These are phyloP conservation scores for Nephila pilipes DNA, from an alignment of 1,140 invertebrate species.

Conservation along the genomic window DNA sequence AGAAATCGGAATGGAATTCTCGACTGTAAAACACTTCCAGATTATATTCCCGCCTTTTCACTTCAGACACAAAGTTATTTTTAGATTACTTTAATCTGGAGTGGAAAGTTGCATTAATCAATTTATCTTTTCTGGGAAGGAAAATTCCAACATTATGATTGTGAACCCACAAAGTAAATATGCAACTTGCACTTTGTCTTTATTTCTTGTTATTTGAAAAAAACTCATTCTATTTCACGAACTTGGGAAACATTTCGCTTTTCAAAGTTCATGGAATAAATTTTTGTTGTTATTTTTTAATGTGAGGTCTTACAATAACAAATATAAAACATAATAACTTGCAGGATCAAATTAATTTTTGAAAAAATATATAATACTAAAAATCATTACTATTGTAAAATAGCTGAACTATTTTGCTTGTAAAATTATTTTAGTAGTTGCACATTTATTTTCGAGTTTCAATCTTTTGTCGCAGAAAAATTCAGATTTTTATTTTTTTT, in stretches of 20 bases:
- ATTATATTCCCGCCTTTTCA: background rate
- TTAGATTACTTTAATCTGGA: slow-evolving; percentile 1
- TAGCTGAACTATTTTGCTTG: too few species aligned
- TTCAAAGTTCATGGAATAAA: background rate
- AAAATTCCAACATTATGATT: background rate
- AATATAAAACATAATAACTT: too few species aligned
- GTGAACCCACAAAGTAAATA: background rate
- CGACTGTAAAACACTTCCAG: background rate
- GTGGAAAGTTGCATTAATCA: slow-evolving; percentile 1
- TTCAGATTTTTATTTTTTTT: too few species aligned
- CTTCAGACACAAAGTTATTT: background rate
- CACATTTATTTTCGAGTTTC: too few species aligned
- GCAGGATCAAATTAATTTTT: too few species aligned
- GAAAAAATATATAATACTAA: too few species aligned
- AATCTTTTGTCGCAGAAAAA: too few species aligned
- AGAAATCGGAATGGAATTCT: background rate
- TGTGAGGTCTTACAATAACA: too few species aligned
- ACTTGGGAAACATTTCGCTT: background rate
- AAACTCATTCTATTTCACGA: background rate
- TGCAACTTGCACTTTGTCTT: background rate
- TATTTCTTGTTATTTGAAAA: background rate
- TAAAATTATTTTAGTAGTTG: too few species aligned
- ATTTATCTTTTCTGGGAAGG: background rate
- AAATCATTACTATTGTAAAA: too few species aligned
- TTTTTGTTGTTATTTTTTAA: too few species aligned